Evolutionary conservation across 2,797 vertebrate genomes (phyloP), one percentile per base, ranked within the genome.

Genomic region (Coilia nasus): DNA sequence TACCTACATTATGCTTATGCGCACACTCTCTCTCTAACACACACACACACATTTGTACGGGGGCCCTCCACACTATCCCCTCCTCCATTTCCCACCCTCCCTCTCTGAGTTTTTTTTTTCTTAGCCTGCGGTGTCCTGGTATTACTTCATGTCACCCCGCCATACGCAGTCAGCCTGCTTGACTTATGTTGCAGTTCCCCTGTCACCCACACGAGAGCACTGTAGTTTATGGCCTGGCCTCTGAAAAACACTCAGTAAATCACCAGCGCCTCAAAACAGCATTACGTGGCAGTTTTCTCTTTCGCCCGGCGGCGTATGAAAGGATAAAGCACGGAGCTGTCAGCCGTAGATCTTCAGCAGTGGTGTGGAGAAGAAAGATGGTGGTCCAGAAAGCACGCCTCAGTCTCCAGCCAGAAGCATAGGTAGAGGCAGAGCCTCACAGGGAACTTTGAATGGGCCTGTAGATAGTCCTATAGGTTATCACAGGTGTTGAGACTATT

Each of bases 201-300:
- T 23, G 44, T 80, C 82, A 82, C 54, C 88, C 90, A 89, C 89
- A 89, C 15, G 87, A 82, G 83, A 81, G 85, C 88, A 88, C 87
- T 87, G 82, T 46, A 84, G 87, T 59, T 75, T 60, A 21, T 84
- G 41, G 31, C 35, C 71, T 19, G 2, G 35, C 1, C 71, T 78
- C 71, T 17, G 17, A 7, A 78, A 78, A 78, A 44, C 71, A 78
- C 1, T 21, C 71, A 10, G 71, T 44, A 78, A 78, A 78, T 78
- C 71, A 44, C 31, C 17, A 12, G 71, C 71, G 11, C 35, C 71
- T 78, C 35, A 14, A 85, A 84, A 47, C 17, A 17, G 23, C 57
- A 56, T 44, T 84, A 78, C 64, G 57, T 86, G 46, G 25, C 62
- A 56, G 2, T 7, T 81, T 3, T 67, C 83, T 83, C 23, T 28